phyloP scores from a whole-genome alignment of 2,797 vertebrate genomes.

The Enoplosus armatus region DNA sequence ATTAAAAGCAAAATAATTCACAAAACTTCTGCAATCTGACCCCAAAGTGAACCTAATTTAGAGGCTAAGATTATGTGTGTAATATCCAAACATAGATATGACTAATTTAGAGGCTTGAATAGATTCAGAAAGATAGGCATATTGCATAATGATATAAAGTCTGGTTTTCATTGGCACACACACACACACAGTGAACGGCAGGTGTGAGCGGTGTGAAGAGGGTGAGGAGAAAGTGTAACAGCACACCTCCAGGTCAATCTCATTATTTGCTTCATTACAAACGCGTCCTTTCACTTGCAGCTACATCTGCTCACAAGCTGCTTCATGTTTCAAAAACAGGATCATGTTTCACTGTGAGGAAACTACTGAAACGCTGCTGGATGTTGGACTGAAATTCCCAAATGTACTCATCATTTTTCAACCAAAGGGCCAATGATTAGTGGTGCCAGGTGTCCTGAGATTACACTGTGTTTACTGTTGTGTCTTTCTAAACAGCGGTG shows the following conservation, averaged over 20 bases:
- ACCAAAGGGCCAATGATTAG: not conserved
- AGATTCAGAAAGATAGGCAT: not conserved
- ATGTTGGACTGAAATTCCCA: not conserved
- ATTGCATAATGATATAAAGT: not conserved
- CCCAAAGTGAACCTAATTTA: not conserved
- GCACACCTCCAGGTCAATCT: slow-evolving; percentile 48
- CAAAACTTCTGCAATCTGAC: not conserved
- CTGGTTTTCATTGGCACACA: not conserved
- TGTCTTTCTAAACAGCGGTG: not conserved
- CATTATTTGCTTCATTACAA: slow-evolving; percentile 42
- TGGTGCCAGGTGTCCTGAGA: not conserved
- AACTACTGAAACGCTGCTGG: not conserved
- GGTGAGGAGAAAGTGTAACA: slow-evolving; percentile 61
- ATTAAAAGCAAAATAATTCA: not conserved
- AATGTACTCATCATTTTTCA: not conserved
- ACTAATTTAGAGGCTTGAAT: not conserved
- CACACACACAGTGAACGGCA: not conserved
- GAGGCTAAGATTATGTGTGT: not conserved
- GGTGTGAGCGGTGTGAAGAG: slow-evolving; percentile 3
- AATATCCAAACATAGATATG: not conserved
- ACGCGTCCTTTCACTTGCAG: slow-evolving; percentile 55
- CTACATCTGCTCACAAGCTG: slow-evolving; percentile 57
- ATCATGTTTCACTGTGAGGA: slow-evolving; percentile 41
- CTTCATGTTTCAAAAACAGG: slow-evolving; percentile 51
- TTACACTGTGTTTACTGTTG: not conserved